Conservation (phyloP, 2,113 vertebrate genomes). For the Nansenia antarctica region DNA sequence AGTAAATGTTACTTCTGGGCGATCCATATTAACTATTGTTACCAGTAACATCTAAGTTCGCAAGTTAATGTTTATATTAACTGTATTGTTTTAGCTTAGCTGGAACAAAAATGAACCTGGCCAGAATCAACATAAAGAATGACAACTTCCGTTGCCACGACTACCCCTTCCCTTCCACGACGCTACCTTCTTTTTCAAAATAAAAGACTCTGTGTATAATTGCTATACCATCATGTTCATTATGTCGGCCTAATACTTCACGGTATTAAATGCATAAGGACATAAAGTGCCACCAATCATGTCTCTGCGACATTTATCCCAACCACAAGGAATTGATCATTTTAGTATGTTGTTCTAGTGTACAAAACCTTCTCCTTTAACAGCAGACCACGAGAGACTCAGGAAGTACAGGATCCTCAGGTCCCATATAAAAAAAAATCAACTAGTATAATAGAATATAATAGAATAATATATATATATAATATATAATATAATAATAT, state of each 20-base stretch:
- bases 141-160: slow-evolving; percentile 6
- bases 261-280: too few species aligned
- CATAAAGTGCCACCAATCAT: too few species aligned
- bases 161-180: neutral
- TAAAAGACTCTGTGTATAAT: neutral
- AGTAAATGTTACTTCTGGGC: slow-evolving; percentile 84
- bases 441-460: too few species aligned
- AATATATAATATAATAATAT: too few species aligned
- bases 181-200: neutral
- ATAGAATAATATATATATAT: too few species aligned
- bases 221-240: neutral
- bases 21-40: slow-evolving; percentile 77
- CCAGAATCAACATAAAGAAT: neutral
- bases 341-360: too few species aligned
- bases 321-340: too few species aligned
- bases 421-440: too few species aligned
- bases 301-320: too few species aligned
- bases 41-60: neutral
- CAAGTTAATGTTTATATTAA: neutral
- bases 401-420: too few species aligned
- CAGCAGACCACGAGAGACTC: too few species aligned
- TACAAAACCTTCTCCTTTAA: too few species aligned
- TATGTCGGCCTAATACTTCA: neutral
- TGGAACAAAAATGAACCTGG: neutral
- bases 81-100: neutral